These are phyloP conservation scores for Onychostruthus taczanowskii DNA, from an alignment of 2,113 vertebrate species.

Conservation along the genomic window DNA sequence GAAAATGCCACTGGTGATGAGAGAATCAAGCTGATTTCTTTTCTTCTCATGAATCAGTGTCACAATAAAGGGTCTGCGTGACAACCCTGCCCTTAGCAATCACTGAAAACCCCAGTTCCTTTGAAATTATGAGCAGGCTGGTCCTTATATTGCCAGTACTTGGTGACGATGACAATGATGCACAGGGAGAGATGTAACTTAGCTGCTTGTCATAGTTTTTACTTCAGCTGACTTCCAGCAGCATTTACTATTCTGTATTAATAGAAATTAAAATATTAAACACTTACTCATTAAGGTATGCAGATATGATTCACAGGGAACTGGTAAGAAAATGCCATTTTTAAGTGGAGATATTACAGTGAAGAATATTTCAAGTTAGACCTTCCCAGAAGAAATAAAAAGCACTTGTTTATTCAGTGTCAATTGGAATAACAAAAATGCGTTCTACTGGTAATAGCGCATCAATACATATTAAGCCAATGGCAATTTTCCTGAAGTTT, in stretches of 20 bases:
- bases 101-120: slow-evolving; percentile 9
- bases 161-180: background rate
- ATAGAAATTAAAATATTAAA: slow-evolving; percentile 62
- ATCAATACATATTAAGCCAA: slow-evolving; percentile 22
- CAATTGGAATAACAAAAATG: background rate
- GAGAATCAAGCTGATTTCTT: slow-evolving; percentile 41
- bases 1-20: slow-evolving; percentile 35
- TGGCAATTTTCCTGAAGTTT: slow-evolving; percentile 30
- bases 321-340: slow-evolving; percentile 15
- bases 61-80: slow-evolving; percentile 22
- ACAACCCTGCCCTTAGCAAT: slow-evolving; percentile 50
- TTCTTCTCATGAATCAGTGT: slow-evolving; percentile 46
- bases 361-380: background rate
- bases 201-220: background rate
- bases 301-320: slow-evolving; percentile 6
- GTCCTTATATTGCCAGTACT: background rate
- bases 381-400: background rate
- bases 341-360: background rate
- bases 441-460: background rate
- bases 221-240: slow-evolving; percentile 22
- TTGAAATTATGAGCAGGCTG: slow-evolving; percentile 31
- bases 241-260: slow-evolving; percentile 41
- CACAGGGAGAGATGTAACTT: background rate
- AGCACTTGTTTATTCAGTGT: slow-evolving; percentile 30
- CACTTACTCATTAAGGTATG: slow-evolving; percentile 50